These are phyloP conservation scores for Saturnia pavonia DNA, from an alignment of 2,888 invertebrate species.

Conservation along the genomic window DNA sequence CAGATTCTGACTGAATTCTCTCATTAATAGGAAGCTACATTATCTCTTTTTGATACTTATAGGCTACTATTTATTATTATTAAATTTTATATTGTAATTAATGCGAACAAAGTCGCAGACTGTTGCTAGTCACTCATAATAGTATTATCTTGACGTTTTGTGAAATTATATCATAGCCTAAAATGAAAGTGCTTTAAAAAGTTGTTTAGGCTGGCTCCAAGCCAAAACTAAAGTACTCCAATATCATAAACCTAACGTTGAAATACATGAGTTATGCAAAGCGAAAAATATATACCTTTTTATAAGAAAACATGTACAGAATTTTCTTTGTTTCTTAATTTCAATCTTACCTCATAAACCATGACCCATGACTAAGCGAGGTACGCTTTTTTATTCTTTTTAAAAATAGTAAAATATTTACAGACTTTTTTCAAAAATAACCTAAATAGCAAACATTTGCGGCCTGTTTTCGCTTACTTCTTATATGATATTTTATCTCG, in stretches of 20 bases:
- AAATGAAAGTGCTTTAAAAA: background rate
- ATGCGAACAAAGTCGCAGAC: too few relatives aligned
- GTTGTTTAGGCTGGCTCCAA: background rate
- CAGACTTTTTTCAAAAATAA: too few relatives aligned
- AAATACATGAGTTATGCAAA: background rate
- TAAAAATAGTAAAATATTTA: too few relatives aligned
- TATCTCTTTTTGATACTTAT: too few relatives aligned
- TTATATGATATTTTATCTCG: too few relatives aligned
- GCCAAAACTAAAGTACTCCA: background rate
- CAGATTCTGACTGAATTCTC: too few relatives aligned
- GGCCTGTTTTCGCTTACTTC: too few relatives aligned
- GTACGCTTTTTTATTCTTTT: background rate
- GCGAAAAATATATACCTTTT: background rate
- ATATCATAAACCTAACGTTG: background rate
- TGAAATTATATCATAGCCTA: background rate
- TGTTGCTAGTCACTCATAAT: background rate
- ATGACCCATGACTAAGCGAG: background rate
- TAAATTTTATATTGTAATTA: too few relatives aligned
- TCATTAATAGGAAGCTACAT: too few relatives aligned
- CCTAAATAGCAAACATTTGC: too few relatives aligned
- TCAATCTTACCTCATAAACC: background rate
- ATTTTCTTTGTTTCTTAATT: background rate
- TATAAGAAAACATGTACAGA: background rate
- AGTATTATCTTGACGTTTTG: background rate
- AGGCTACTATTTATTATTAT: too few relatives aligned